Percentiles rank a stretch among this genome's conserved stretches.
Conservation (phyloP, 2,797 vertebrate genomes). For the Sparidentex hasta region DNA sequence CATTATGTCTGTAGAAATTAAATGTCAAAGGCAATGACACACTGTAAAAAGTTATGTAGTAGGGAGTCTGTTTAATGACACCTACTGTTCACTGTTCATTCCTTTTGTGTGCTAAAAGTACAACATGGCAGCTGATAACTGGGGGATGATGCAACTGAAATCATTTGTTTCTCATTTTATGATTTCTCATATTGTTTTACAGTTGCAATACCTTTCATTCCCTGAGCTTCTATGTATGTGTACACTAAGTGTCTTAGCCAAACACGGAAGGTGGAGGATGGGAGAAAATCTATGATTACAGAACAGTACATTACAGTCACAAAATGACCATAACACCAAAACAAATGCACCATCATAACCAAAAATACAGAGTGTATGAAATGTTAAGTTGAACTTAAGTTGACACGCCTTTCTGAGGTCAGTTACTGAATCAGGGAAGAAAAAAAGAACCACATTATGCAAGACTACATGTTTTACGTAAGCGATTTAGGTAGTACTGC, state of each 20-base stretch:
- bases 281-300: slow-evolving; percentile 23
- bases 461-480: slow-evolving; percentile 50
- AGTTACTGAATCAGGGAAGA: slow-evolving; percentile 35
- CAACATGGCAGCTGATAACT: not conserved
- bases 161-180: not conserved
- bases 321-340: slow-evolving; percentile 1
- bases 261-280: slow-evolving; percentile 19
- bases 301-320: slow-evolving; percentile 13
- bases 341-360: slow-evolving; percentile 3
- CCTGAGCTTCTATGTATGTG: slow-evolving; percentile 19
- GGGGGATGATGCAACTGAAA: not conserved
- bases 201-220: slow-evolving; percentile 30
- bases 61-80: not conserved
- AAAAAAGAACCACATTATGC: slow-evolving; percentile 43
- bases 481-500: slow-evolving; percentile 15
- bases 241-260: slow-evolving; percentile 1
- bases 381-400: not conserved
- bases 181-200: slow-evolving; percentile 8
- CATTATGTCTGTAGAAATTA: not conserved
- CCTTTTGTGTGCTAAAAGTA: slow-evolving; percentile 1
- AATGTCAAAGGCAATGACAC: not conserved
- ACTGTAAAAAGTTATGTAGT: not conserved
- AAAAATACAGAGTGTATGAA: not conserved
- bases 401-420: not conserved
- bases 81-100: not conserved